phyloP scores from a whole-genome alignment of 2,888 invertebrate genomes.

The Cremastobaeus sp. region DNA sequence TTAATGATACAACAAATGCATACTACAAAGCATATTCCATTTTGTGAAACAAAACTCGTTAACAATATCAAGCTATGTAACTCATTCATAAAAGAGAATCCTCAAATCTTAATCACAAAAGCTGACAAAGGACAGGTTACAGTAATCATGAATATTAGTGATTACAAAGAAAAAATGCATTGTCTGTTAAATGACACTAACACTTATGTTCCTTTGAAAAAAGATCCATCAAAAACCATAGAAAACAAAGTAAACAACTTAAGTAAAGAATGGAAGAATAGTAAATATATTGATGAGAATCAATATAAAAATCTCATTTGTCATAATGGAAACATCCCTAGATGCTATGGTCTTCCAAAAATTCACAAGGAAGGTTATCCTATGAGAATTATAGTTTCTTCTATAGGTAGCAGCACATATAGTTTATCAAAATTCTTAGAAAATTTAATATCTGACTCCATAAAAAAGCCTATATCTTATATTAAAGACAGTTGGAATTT shows the following conservation, averaged over 20 bases:
- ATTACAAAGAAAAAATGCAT: not conserved
- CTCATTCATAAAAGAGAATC: not conserved
- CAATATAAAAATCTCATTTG: not conserved
- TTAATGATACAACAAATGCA: no score
- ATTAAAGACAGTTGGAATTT: not conserved
- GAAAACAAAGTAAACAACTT: not conserved
- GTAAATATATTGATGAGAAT: not conserved
- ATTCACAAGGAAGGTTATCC: no score
- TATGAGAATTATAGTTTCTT: no score
- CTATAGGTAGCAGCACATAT: not conserved
- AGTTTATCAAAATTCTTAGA: not conserved
- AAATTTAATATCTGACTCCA: not conserved
- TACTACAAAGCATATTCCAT: no score
- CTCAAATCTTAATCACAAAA: not conserved
- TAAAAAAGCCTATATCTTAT: not conserved
- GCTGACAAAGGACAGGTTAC: not conserved
- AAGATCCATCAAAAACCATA: not conserved
- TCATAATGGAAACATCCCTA: not conserved
- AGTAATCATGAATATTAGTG: not conserved
- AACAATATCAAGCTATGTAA: no score
- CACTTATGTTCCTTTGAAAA: not conserved
- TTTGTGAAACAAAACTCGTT: not conserved
- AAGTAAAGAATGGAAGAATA: not conserved
- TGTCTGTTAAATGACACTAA: not conserved
- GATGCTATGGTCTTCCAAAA: constrained; percentile 3